phyloP scores from a whole-genome alignment of 2,113 vertebrate genomes.

The Zosterops lateralis region DNA sequence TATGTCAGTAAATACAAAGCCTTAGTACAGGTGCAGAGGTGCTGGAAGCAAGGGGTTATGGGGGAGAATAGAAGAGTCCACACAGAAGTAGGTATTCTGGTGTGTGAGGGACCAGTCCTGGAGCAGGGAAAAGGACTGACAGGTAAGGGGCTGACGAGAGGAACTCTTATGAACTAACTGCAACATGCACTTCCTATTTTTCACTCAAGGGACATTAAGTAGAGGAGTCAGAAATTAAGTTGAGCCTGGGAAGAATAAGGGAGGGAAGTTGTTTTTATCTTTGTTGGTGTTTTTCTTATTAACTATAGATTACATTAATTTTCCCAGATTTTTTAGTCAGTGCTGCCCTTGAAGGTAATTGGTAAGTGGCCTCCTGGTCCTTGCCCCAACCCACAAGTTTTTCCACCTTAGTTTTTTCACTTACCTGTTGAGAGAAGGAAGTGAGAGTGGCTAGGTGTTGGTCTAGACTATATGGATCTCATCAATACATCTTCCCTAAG shows the following conservation, averaged over 20 bases:
- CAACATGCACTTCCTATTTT: accelerated
- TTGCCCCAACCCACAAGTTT: accelerated
- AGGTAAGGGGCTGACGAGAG: background rate
- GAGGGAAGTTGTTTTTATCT: background rate
- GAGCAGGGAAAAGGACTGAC: background rate
- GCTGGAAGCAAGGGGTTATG: background rate
- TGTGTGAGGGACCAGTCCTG: background rate
- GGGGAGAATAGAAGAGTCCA: background rate
- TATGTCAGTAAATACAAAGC: background rate
- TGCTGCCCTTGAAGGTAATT: background rate
- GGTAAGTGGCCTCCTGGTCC: background rate
- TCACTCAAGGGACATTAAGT: accelerated
- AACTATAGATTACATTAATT: background rate
- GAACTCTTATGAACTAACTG: background rate
- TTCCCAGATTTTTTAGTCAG: background rate
- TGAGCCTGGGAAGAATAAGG: background rate
- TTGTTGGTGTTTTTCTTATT: background rate
- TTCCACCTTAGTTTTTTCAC: background rate
- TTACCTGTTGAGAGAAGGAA: background rate
- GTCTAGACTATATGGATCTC: background rate
- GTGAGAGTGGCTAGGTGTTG: accelerated
- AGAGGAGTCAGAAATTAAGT: background rate
- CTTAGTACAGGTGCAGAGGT: background rate
- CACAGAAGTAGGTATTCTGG: accelerated
- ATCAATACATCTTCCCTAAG: background rate